phyloP scores from a whole-genome alignment of 2,888 invertebrate genomes.

The Nezara viridula region DNA sequence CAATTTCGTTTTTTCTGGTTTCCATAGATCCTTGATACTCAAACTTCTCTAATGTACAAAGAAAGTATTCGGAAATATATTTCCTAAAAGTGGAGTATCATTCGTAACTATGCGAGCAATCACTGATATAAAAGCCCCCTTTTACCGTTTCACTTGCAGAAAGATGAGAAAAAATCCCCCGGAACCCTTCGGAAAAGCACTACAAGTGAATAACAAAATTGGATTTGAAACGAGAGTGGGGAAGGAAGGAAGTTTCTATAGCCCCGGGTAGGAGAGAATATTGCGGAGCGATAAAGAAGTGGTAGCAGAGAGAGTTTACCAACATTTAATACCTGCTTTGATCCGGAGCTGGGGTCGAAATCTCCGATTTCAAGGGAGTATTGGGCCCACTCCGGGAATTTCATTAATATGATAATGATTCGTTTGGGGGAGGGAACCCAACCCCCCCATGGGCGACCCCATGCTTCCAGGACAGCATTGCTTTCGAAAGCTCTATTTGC shows the following conservation, averaged over 20 bases:
- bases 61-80: too few species aligned
- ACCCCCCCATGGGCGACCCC: neutral
- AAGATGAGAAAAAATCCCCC: neutral
- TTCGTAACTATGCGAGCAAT: neutral
- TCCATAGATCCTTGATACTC: too few species aligned
- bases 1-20: too few species aligned
- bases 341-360: slow-evolving; percentile 31
- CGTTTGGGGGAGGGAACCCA: slow-evolving; percentile 47
- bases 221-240: slow-evolving; percentile 44
- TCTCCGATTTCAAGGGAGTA: slow-evolving; percentile 51
- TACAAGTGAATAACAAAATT: slow-evolving; percentile 52
- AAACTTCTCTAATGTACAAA: too few species aligned
- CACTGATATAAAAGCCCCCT: neutral
- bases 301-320: slow-evolving; percentile 23
- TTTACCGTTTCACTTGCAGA: neutral
- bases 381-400: slow-evolving; percentile 61
- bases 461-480: slow-evolving; percentile 19
- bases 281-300: slow-evolving; percentile 10
- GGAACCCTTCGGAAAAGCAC: neutral
- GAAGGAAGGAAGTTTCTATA: slow-evolving; percentile 42
- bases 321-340: slow-evolving; percentile 52
- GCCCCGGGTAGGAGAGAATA: slow-evolving; percentile 35
- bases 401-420: slow-evolving; percentile 66
- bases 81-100: too few species aligned
- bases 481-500: slow-evolving; percentile 34